Evolutionary conservation across 2,888 invertebrate genomes (phyloP).

Genomic region (Xylophagus ater): DNA sequence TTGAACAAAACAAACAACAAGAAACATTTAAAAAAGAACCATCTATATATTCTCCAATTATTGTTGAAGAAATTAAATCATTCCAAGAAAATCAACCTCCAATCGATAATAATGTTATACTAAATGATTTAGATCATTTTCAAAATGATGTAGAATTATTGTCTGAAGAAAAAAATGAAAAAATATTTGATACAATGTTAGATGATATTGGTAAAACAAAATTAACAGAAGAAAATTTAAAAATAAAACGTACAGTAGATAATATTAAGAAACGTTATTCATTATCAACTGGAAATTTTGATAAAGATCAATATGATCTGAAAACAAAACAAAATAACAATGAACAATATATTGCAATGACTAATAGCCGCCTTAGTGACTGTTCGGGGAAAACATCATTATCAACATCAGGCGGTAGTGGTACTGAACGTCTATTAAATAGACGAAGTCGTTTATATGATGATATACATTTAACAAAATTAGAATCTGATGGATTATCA

Average conservation of each 20-base stretch:
- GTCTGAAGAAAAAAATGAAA: constrained; percentile 30
- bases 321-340: too few relatives aligned
- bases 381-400: constrained; percentile 15
- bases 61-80: neutral
- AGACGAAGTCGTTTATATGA: constrained; percentile 38
- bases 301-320: too few relatives aligned
- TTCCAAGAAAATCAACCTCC: neutral
- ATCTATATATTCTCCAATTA: neutral
- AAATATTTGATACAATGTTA: constrained; percentile 35
- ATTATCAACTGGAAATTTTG: too few relatives aligned
- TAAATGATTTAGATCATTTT: neutral
- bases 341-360: too few relatives aligned
- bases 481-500: neutral
- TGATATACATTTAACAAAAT: constrained; percentile 30
- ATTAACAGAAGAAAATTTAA: constrained; percentile 31
- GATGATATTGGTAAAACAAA: constrained; percentile 30
- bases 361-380: too few relatives aligned
- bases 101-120: neutral
- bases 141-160: neutral
- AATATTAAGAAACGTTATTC: constrained; percentile 33
- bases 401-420: constrained; percentile 14
- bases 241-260: constrained; percentile 36
- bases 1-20: too few relatives aligned
- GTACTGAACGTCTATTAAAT: constrained; percentile 32
- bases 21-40: neutral